Evolutionary conservation across 2,888 invertebrate genomes (phyloP), one percentile per base, ranked within the genome.

Genomic region (Tetragnatha montana): DNA sequence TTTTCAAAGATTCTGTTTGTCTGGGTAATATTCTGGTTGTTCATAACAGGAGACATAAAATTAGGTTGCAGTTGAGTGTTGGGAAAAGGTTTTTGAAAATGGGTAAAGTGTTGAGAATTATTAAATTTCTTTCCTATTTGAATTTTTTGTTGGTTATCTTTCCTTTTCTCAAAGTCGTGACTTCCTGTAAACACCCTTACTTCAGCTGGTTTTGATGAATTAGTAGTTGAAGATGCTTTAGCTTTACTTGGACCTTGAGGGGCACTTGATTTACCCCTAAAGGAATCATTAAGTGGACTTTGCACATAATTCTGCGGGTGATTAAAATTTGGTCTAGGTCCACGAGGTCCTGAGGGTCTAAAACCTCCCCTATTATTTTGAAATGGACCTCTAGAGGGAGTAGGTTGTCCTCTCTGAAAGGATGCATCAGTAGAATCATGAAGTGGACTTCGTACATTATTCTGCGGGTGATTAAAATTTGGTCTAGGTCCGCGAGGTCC

Each of bases 121-220:
- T 35, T 35, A 35, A 35, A 35, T 35, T 2, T 19, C 12, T 76
- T 70, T 14, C 14, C 75, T 47, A 8, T n/a, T 14, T 19, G 19
- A 21, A 10, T 6, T 21, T 50, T 84, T 10, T 76, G 49, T 70
- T 1, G 35, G 35, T 35, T 35, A 35, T 35, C 35, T 35, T 35
- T 35, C 35, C 35, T 35, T 35, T 35, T 35, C 35, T 35, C 35
- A 35, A 35, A 35, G 35, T 76, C 69, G 17, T 76, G 76, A 49
- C 49, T 69, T 17, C 79, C 71, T n/a, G 70, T 21, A 79, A 79
- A 85, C 50, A 85, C 50, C 51, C 85, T n/a, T 49, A 85, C 51
- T 71, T 85, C 22, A 71, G 85, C 22, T n/a, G 78, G 85, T 50
- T 78, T 17, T 7, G 35, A 3, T 7, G 35, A 14, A 14, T 12